These are phyloP conservation scores for Pegoplata infirma DNA, from an alignment of 2,888 invertebrate genomes.

Conservation along the genomic window DNA sequence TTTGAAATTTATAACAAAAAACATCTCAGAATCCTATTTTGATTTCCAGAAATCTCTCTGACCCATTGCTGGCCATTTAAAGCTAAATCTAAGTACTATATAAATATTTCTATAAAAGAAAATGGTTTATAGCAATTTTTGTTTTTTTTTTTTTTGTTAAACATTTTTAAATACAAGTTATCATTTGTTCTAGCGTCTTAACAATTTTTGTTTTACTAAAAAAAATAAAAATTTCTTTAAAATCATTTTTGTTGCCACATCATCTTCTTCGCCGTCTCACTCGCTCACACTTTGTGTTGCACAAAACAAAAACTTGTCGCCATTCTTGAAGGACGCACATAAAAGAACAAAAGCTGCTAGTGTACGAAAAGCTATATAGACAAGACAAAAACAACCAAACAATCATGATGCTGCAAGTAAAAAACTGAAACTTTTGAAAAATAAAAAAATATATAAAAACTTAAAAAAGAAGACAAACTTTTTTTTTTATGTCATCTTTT, in stretches of 20 bases:
- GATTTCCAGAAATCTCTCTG: no score
- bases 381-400: conserved; percentile 18
- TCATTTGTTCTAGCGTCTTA: conserved; percentile 2
- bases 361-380: conserved; percentile 13
- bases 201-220: conserved; percentile 22
- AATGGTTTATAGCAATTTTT: conserved; percentile 1
- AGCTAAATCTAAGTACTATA: background rate
- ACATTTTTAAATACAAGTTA: conserved; percentile 34
- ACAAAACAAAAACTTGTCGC: conserved; percentile 35
- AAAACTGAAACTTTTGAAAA: conserved; percentile 23
- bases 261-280: no score
- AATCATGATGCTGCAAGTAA: no score
- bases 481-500: conserved; percentile 58
- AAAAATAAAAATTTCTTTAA: background rate
- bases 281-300: no score
- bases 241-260: background rate
- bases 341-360: conserved; percentile 51
- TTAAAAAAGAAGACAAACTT: conserved; percentile 37
- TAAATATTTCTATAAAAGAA: background rate
- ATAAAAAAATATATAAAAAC: background rate
- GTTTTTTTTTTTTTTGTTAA: conserved; percentile 11
- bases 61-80: background rate
- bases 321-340: conserved; percentile 54
- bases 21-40: no score
- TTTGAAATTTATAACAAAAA: no score